Conservation (phyloP, 2,113 vertebrate species). For the Prolemur simus region DNA sequence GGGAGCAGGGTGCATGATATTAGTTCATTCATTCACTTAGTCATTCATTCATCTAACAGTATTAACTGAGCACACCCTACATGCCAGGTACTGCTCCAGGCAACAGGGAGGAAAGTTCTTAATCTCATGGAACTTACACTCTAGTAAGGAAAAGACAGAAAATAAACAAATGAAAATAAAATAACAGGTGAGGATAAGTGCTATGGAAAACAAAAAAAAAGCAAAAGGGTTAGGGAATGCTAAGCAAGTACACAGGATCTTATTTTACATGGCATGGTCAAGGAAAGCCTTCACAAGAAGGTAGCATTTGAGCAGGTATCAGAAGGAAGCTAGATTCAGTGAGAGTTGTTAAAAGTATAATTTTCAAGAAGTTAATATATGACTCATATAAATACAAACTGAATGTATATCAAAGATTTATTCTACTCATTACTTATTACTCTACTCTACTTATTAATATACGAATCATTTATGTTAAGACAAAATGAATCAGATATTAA, state of each 20-base stretch:
- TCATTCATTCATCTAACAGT: background rate
- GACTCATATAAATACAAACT: background rate
- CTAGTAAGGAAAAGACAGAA: background rate
- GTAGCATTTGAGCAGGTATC: background rate
- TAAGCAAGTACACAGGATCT: background rate
- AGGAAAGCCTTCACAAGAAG: background rate
- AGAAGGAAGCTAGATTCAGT: background rate
- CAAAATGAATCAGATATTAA: background rate
- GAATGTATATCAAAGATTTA: background rate
- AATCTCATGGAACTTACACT: background rate
- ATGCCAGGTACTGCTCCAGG: background rate
- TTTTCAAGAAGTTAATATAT: background rate
- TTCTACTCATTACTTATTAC: too few species aligned
- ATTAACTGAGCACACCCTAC: background rate
- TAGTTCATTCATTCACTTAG: background rate
- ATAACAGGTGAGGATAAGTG: background rate
- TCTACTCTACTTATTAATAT: background rate
- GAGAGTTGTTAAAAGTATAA: background rate
- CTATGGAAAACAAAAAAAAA: background rate
- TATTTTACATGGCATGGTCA: background rate
- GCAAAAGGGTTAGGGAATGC: background rate
- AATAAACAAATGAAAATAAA: background rate
- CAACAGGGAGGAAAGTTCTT: background rate
- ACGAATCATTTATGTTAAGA: background rate
- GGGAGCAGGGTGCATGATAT: background rate